Base-by-base conservation (phyloP, 35 echinoderm and acorn worm genomes). In the Heliocidaris erythrogramma region DNA sequence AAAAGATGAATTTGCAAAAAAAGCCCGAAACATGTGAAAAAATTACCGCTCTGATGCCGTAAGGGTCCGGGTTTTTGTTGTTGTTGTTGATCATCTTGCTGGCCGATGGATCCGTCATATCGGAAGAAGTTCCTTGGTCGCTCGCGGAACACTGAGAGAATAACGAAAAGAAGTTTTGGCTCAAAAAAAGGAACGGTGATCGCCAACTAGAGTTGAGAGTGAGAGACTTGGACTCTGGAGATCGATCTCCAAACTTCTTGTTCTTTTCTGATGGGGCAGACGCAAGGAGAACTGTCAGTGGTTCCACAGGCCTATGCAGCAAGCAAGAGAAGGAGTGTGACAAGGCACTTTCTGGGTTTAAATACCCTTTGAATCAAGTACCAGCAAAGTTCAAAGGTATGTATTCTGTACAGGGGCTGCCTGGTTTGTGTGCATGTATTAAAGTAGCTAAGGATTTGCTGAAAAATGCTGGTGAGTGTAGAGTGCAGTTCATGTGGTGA, bases 21-120 rank as follows among this genome's bases (percentile, higher is more conserved):
- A 2, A 78, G 65, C 65, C 65, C 65, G 8, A 27, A 69, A 69
- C 60, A 42, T 24, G 12, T 32, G 31, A 89, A 89, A 88, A 59
- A 92, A 49, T 59, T 1, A 92, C 91, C 91, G n/a, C 91, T 92
- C 91, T 92, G 91, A 92, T 59, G 47, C 91, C 91, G 27, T 92
- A 92, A 17, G 91, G 91, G 48, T 92, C 91, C 16, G 91, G 91
- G 9, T 92, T 92, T 42, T 92, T 92, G 48, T 4, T 92, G 91
- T 92, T 92, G 91, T 52, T 92, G n/a, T 50, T 92, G n/a, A 92
- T 24, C 0, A n/a, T 49, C 48, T 92, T 49, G 47, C 17, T 12
- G 24, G 91, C 91, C 13, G 31, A 11, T 8, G 91, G 91, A 27
- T 92, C 91, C 49, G 91, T 92, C 91, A 92, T 92, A 24, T 92